Evolutionary conservation across 2,113 vertebrate species (phyloP), one percentile per base, ranked within the genome.

Genomic region (Rhadina sibilatrix): DNA sequence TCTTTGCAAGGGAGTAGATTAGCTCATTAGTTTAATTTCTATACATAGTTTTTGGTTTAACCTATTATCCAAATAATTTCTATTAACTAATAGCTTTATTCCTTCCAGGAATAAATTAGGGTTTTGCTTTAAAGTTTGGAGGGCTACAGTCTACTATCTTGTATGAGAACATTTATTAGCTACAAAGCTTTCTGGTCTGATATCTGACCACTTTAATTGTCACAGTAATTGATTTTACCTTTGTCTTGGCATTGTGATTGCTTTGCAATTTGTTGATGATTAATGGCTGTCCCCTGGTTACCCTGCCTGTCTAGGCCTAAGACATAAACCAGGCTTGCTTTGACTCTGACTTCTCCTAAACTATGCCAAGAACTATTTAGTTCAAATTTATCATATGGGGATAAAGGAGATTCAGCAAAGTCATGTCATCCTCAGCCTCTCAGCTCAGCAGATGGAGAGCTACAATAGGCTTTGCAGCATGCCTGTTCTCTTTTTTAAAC

Each of bases 171-270:
- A 81, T 42, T 88, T 85, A 40, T 94, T 95, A 96, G 90, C 87
- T 30, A 7, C 52, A 94, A 83, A 80, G 47, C 15, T 81, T 97
- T 93, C 80, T 93, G 31, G 57, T 83, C 83, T 97, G 80, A 84
- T 95, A 72, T 91, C 70, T 96, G 69, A 91, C 42, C 52, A 79
- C 86, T 93, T 94, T 96, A 97, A 97, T 96, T 95, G 94, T 96
- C 93, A 93, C 40, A 89, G 56, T 94, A 96, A 98, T 97, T 97
- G 96, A 97, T 97, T 97, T 97, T 97, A 95, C 79, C 93, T 98
- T 97, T 97, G 93, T 96, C 93, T 96, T 97, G 91, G 83, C 79
- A 82, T 54, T 50, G 69, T 77, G 90, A 93, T 93, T 96, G 71
- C 89, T 96, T 93, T 97, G 80, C 85, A 97, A 97, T 96, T 96